Percentiles rank a stretch among this genome's conserved stretches.
These are phyloP conservation scores for Acanthochromis polyacanthus DNA, from an alignment of 2,113 vertebrate species.

Conservation along the genomic window DNA sequence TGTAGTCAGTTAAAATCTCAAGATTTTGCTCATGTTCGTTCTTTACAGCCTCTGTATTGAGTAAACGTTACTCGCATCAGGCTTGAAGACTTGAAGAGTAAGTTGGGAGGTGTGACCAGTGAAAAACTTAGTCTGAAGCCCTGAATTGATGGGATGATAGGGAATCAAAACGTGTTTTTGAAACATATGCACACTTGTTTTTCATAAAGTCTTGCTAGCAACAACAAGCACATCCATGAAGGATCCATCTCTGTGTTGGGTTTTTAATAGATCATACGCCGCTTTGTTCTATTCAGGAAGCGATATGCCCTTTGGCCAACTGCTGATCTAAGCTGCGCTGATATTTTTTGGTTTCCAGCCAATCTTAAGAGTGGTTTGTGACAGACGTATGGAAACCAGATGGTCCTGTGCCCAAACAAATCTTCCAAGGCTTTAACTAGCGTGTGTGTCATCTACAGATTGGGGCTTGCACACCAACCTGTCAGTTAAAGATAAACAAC, in stretches of 20 bases:
- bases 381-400: slow-evolving; percentile 80
- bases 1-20: too few relatives aligned
- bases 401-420: slow-evolving; percentile 65
- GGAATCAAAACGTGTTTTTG: background rate
- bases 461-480: slow-evolving; percentile 53
- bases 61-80: too few relatives aligned
- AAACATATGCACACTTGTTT: background rate
- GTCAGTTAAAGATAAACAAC: slow-evolving; percentile 63
- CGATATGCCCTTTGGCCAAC: slow-evolving; percentile 35
- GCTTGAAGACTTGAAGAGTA: too few relatives aligned
- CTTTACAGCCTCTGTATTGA: too few relatives aligned
- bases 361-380: slow-evolving; percentile 61
- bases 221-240: background rate
- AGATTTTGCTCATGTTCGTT: too few relatives aligned
- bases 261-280: slow-evolving; percentile 49
- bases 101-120: too few relatives aligned
- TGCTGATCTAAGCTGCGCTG: slow-evolving; percentile 48
- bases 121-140: too few relatives aligned
- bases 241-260: slow-evolving; percentile 35
- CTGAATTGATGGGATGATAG: background rate
- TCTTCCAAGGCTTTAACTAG: slow-evolving; percentile 43
- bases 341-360: slow-evolving; percentile 62
- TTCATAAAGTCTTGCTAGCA: slow-evolving; percentile 8
- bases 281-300: slow-evolving; percentile 52
- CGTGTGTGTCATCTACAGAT: slow-evolving; percentile 63